Percentiles rank a stretch among this genome's conserved stretches.
phyloP scores from a whole-genome alignment of 2,797 vertebrate species.

The Silurus lanzhouensis region DNA sequence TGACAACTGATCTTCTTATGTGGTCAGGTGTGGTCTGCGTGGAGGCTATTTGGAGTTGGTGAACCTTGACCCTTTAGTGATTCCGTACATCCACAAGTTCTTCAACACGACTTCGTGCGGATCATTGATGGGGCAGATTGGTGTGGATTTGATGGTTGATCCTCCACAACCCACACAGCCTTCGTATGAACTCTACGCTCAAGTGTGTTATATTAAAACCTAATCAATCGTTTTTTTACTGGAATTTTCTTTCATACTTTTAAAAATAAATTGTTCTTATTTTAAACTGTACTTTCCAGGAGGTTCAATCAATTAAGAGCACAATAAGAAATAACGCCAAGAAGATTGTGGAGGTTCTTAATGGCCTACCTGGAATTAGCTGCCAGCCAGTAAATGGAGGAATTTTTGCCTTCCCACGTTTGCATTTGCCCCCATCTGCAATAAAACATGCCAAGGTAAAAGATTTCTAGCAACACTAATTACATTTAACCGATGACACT shows the following conservation, averaged over 20 bases:
- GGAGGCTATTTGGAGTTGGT: slow-evolving; percentile 74
- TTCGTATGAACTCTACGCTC: slow-evolving; percentile 64
- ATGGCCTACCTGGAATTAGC: slow-evolving; percentile 64
- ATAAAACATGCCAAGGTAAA: slow-evolving; percentile 70
- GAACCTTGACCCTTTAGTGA: slow-evolving; percentile 69
- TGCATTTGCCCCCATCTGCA: slow-evolving; percentile 67
- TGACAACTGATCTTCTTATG: background rate
- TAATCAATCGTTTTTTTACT: no score
- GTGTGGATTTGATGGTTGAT: slow-evolving; percentile 69
- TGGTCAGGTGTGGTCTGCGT: slow-evolving; percentile 73
- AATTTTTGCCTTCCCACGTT: slow-evolving; percentile 65
- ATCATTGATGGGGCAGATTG: slow-evolving; percentile 68
- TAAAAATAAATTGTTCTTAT: background rate
- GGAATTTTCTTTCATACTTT: background rate
- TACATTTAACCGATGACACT: background rate
- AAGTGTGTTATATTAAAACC: slow-evolving; percentile 55
- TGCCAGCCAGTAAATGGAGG: slow-evolving; percentile 71
- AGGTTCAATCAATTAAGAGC: slow-evolving; percentile 60
- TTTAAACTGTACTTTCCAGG: slow-evolving; percentile 58
- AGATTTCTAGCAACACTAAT: no score
- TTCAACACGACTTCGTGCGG: slow-evolving; percentile 24
- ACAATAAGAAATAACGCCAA: slow-evolving; percentile 57
- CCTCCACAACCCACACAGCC: slow-evolving; percentile 72
- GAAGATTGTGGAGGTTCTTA: slow-evolving; percentile 58
- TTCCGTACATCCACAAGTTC: slow-evolving; percentile 30